phyloP scores from a whole-genome alignment of 2,888 invertebrate species.

The Cyclophora punctaria region DNA sequence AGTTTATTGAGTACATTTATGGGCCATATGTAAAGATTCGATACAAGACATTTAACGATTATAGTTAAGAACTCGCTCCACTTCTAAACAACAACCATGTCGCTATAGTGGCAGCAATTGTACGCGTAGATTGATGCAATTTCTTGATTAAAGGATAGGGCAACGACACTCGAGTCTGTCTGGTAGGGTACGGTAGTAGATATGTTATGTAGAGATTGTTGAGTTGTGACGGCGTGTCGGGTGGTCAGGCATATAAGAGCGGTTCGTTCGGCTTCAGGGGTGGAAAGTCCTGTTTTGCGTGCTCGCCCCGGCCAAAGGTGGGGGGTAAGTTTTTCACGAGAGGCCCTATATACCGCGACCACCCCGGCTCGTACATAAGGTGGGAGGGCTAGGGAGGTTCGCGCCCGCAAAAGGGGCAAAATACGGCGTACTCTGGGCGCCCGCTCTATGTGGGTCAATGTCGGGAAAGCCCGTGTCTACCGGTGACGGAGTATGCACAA shows the following conservation, averaged over 20 bases:
- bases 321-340: constrained; percentile 73
- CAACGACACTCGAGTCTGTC: constrained; percentile 17
- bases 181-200: not conserved
- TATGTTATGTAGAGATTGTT: constrained; percentile 16
- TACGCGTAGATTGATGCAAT: constrained; percentile 11
- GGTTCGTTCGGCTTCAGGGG: constrained; percentile 58
- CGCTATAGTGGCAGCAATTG: constrained; percentile 25
- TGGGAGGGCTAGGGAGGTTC: constrained; percentile 70
- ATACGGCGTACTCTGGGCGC: constrained; percentile 75
- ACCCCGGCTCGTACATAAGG: constrained; percentile 73
- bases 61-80: no score
- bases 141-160: constrained; percentile 17
- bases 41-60: no score
- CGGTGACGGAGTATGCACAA: constrained; percentile 75
- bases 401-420: constrained; percentile 76
- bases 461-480: constrained; percentile 76
- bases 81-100: no score
- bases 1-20: no score
- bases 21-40: no score
- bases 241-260: constrained; percentile 55
- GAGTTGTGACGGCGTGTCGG: constrained; percentile 22
- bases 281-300: constrained; percentile 74
- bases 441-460: constrained; percentile 76
- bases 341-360: constrained; percentile 75
- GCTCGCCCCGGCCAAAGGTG: constrained; percentile 62